Base-by-base conservation (phyloP, 2,888 invertebrate genomes). In the Orthosia cruda region DNA sequence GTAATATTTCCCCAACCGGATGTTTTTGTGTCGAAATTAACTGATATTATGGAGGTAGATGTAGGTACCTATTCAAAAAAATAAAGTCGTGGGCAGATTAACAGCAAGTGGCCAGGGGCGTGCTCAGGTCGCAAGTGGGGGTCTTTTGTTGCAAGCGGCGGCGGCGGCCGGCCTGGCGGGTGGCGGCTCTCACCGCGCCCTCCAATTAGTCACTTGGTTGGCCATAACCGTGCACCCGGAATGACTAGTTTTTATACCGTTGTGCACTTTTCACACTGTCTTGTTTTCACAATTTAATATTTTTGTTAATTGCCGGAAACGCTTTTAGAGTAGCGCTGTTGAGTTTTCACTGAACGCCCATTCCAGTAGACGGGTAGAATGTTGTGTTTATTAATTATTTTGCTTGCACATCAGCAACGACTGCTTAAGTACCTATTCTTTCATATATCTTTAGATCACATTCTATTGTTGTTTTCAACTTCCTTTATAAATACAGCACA, bases 151-250 rank as follows among this genome's bases (percentile, higher is more conserved):
- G 72, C 79, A 66, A 83, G 81, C 83, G 86, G 77, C 77, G 40
- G 32, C 40, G 40, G 40, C 40, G 63, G 23, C 26, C n/a, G 75
- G 50, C 52, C 72, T 71, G 64, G n/a, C 57, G 45, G 54, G 49
- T 58, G 50, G 54, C 61, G 80, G 79, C 81, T 85, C 86, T 71
- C 87, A 67, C 65, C 75, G 77, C 82, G 86, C 88, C 84, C 88
- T 90, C 89, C 89, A 92, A 93, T 93, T 93, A 92, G 88, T 89
- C 92, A 91, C 92, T 90, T 91, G 89, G 90, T 81, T 91, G 87
- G 78, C 77, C 89, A 83, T 84, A 81, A 74, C 73, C 72, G 85
- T 87, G 81, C 77, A 74, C 81, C 69, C 75, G 69, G 80, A 71
- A 84, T 65, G 71, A 71, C 70, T 87, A 83, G 71, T 76, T 80